Evolutionary conservation across 2,113 vertebrate species (phyloP), one percentile per base, ranked within the genome.

Genomic region (Rhizomys pruinosus): DNA sequence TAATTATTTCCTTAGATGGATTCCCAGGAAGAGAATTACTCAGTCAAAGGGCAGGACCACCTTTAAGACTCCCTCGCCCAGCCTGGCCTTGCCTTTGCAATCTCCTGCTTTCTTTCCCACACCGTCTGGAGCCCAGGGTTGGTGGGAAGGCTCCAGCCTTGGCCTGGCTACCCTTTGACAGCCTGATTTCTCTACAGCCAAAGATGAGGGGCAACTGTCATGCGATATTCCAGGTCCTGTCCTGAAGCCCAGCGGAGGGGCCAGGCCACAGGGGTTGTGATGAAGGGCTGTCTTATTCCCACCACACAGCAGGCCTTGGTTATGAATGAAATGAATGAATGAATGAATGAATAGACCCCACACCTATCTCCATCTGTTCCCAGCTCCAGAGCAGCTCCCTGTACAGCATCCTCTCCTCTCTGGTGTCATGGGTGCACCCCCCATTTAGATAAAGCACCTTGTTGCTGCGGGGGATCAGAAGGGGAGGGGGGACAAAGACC

Each of bases 1-100:
- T 96, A 91, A 96, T 92, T 92, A 87, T 81, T 66, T 90, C 94
- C 92, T 88, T 13, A 63, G 92, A 91, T 79, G 27, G 91, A 84
- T 87, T 96, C 84, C 66, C 90, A 20, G 61, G 61, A 39, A 91
- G 61, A 63, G 92, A 91, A 92, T 92, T 79, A 59, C 1, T 0
- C 69, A 87, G 96, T 93, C 89, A 78, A n/a, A 94, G 92, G 92
- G 80, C 88, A 37, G 59, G 57, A 7, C n/a, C 0, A 5, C 42
- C 90, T 74, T 8, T 81, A 74, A 93, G 74, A 52, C 42, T 69
- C 77, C 1, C 8, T 6, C 4, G 52, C 44, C 61, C 37, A 1
- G 73, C 22, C 80, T 0, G 74, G 87, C 93, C 92, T 96, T 84
- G 84, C 79, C 17, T 4, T 2, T 2, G 23, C 20, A 15, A 3